Conservation (phyloP, 2,888 invertebrate genomes). For the Lymantria dispar region DNA sequence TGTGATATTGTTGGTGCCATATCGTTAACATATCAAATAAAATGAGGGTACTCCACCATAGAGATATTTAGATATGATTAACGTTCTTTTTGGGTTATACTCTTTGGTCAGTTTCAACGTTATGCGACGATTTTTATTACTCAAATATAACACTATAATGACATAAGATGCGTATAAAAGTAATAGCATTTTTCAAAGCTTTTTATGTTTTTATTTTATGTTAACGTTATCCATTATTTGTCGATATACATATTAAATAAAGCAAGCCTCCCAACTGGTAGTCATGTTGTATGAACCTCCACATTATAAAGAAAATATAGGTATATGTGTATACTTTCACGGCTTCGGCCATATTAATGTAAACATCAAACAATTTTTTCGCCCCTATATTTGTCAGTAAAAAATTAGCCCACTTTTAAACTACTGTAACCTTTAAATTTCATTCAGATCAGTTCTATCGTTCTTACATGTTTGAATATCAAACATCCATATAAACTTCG, state of each 20-base stretch:
- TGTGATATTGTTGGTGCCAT: constrained; percentile 64
- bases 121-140: constrained; percentile 11
- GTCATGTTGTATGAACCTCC: not conserved
- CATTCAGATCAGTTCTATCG: no score
- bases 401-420: no score
- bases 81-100: constrained; percentile 45
- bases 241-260: constrained; percentile 4
- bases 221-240: not conserved
- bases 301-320: no score
- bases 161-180: not conserved
- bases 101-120: constrained; percentile 34
- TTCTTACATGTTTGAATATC: no score
- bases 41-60: constrained; percentile 66
- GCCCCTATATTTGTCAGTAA: no score
- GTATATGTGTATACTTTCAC: no score
- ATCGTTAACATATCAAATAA: constrained; percentile 74
- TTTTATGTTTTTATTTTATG: not conserved
- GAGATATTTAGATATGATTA: constrained; percentile 65
- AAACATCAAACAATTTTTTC: no score
- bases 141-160: constrained; percentile 2
- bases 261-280: not conserved
- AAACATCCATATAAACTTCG: no score
- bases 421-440: no score
- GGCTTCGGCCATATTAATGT: no score
- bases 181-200: not conserved